Evolutionary conservation across 2,888 invertebrate genomes (phyloP).

Genomic region (Poecilobothrus nobilitatus): DNA sequence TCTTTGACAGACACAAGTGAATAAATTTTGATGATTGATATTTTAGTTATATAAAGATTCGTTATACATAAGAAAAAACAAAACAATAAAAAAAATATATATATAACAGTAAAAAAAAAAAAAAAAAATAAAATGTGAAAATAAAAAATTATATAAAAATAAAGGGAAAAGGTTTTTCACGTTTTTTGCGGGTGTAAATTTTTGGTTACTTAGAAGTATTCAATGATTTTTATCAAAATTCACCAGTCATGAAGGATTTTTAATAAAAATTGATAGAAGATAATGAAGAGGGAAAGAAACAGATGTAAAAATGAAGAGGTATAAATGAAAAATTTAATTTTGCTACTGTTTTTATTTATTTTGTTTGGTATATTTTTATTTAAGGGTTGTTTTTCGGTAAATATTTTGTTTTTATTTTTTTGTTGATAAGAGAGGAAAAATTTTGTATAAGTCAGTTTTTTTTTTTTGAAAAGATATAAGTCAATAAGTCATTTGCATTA

Average conservation of each 20-base stretch:
- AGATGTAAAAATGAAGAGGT: not conserved
- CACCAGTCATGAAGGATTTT: not conserved
- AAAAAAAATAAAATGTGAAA: too few relatives aligned
- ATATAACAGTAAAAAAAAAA: not conserved
- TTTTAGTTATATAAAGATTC: slow-evolving; percentile 1
- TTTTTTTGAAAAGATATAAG: too few relatives aligned
- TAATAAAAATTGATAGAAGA: not conserved
- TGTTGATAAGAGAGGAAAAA: too few relatives aligned
- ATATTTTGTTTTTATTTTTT: too few relatives aligned
- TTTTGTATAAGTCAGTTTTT: too few relatives aligned
- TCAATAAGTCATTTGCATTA: too few relatives aligned
- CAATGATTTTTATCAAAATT: slow-evolving; percentile 2
- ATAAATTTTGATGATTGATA: slow-evolving; percentile 6
- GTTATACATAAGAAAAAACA: not conserved
- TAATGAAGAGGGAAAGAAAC: too few relatives aligned
- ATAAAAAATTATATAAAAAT: too few relatives aligned
- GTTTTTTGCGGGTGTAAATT: slow-evolving; percentile 5
- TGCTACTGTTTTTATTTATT: not conserved
- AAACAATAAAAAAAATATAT: not conserved
- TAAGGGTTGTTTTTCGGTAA: not conserved
- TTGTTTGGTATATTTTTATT: not conserved
- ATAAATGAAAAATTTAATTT: not conserved
- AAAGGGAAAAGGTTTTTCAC: not conserved
- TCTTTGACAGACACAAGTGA: slow-evolving; percentile 4
- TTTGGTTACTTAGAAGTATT: not conserved